Base-by-base conservation (phyloP, 2,113 vertebrate genomes). In the Psophia crepitans region DNA sequence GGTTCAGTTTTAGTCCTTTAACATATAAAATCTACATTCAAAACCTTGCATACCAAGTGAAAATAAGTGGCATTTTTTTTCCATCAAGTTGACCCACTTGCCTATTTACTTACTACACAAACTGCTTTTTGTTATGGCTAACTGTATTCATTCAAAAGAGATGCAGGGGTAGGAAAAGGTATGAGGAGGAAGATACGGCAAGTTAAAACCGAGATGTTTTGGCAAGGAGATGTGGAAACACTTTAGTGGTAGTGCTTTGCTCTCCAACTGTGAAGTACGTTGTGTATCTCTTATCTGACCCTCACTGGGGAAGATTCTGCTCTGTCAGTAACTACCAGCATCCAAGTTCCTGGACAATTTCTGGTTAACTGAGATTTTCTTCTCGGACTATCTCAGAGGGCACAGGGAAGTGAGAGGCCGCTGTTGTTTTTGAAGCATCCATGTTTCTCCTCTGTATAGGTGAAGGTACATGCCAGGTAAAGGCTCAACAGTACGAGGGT, bases 391-490 rank as follows among this genome's bases (percentile, higher is more conserved):
- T 21, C 23, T 75, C 24, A 60, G 37, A 68, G 8, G 19, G 7
- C 18, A 44, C 1, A 33, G 15, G 6, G 18, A 78, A 60, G 9
- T 43, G 13, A 71, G 23, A 63, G 3, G 32, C 30, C 27, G 8
- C 22, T 48, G 20, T 3, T 76, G 27, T 15, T 79, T 78, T 61
- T 73, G 17, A 74, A 81, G 21, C 9, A 58, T 8, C 2, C 8
- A 20, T 1, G 0, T 66, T 94, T 66, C 18, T 74, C 8, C 23
- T 19, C 7, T 41, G 0, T 9, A 4, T 3, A 65, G 32, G 2
- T 73, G 11, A 14, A 69, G 71, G n/a, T n/a, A 28, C 19, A 10
- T 23, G 5, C 6, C 33, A 32, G 10, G 2, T 33, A 76, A 60
- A 78, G 6, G 3, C 27, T 87, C 33, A 37, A 10, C 2, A 35